Evolutionary conservation across 1,140 invertebrate species (phyloP), one percentile per base, ranked within the genome.

Genomic region (Bombus confusus): DNA sequence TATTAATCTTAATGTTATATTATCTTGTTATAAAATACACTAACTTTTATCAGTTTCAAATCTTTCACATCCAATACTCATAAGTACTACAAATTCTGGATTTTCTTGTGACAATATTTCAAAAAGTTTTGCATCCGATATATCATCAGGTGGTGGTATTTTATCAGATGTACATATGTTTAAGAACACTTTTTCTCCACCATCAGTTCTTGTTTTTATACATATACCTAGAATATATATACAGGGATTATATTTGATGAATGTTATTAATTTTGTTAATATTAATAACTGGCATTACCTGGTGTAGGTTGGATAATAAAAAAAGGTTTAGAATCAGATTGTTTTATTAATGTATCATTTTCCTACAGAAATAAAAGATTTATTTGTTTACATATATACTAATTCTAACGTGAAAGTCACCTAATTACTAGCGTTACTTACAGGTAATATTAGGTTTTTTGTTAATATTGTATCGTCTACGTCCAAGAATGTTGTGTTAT

Each of bases 61-160:
- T 89, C 97, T 97, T 71, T 97, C 96, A 92, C 97, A 96, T 1
- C 98, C 98, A 87, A 99, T 97, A 92, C 98, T 98, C 97, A 99
- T 98, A 3, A 98, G 98, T 69, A 99, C 96, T 76, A 97, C 95
- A 93, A 97, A 99, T 10, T 96, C 96, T 0, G 97, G 96, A 80
- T 97, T 96, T 77, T 98, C 97, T 4, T 97, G 97, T 82, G 97
- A 96, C 34, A 98, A 91, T 72, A 98, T 96, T 76, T 96, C 95
- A 75, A 97, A 92, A 1, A 99, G 94, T 92, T 98, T 96, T 86
- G 96, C 96, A 93, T 98, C 97, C 9, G 96, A 96, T 62, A 98
- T 96, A 89, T 99, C 97, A 92, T 97, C 96, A 5, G 98, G 98
- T 78, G 96, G 94, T 57, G 97, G 98, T 83, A 99, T 97, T 74